Evolutionary conservation across 2,888 invertebrate species (phyloP), one percentile per base, ranked within the genome.

Genomic region (Melinaea marsaeus): DNA sequence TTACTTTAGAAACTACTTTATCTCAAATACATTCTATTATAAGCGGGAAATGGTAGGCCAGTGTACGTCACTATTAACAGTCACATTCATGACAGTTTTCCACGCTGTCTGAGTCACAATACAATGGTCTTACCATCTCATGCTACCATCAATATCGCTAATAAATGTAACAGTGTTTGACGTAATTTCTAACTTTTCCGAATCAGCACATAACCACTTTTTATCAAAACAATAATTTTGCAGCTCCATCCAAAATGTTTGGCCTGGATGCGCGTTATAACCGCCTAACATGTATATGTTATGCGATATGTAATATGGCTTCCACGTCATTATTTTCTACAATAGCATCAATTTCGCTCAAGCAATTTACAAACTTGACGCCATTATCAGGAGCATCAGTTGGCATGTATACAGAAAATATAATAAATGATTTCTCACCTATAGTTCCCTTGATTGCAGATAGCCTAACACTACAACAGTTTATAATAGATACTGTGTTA

Each of bases 391-490:
- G 5, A 58, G 58, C 54, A 33, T 58, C 63, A 6, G 59, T 62
- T 13, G 64, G 62, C 67, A 69, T 67, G 46, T 66, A 67, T 33
- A 66, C 63, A 42, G 63, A 67, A 48, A 65, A 64, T 22, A 68
- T 48, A 46, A 69, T 9, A n/a, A 66, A 51, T 11, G 47, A 37
- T 7, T 46, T 32, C 3, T 65, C 63, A 22, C 61, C 54, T 55
- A 66, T 2, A 37, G 33, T n/a, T 48, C 57, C 37, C 60, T 67
- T 69, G 9, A 73, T 68, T 7, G 68, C 70, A 7, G 61, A 57
- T n/a, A 70, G 37, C 4, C 74, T 68, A 34, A 51, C 60, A 62
- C 58, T 71, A 32, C 55, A 34, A 61, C 74, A 72, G 46, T 69
- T 54, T 11, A 75, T 47, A 6, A 74, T 63, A 5, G 69, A 58